These are phyloP conservation scores for Diploptera punctata DNA, from an alignment of 2,888 invertebrate species.

Conservation along the genomic window DNA sequence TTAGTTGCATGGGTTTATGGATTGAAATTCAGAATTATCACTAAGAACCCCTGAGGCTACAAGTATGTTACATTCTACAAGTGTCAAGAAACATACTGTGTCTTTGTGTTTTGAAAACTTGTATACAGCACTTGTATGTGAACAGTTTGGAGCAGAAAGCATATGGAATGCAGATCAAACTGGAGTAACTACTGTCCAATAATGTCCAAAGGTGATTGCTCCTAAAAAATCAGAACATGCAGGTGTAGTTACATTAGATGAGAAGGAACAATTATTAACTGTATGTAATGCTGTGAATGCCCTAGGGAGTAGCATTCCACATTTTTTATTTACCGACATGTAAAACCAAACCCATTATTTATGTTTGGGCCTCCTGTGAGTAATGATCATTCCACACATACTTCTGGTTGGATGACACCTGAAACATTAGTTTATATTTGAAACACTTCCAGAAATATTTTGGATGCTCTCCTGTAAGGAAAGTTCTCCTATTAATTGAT, in stretches of 20 bases:
- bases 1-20: conserved; percentile 44
- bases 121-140: conserved; percentile 34
- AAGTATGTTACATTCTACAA: conserved; percentile 40
- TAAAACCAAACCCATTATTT: background rate
- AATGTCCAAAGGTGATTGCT: conserved; percentile 43
- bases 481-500: conserved; percentile 44
- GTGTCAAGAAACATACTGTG: conserved; percentile 43
- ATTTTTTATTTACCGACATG: conserved; percentile 43
- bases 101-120: conserved; percentile 43
- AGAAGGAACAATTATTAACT: conserved; percentile 46
- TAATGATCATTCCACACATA: background rate
- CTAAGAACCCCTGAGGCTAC: conserved; percentile 44
- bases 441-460: conserved; percentile 40
- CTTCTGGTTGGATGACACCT: conserved; percentile 41
- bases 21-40: conserved; percentile 42
- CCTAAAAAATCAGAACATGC: conserved; percentile 44
- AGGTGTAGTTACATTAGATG: conserved; percentile 46
- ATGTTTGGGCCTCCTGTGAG: background rate
- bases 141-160: conserved; percentile 38
- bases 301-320: conserved; percentile 42
- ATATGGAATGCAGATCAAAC: conserved; percentile 45
- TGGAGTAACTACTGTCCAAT: conserved; percentile 41
- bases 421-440: conserved; percentile 44
- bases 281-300: conserved; percentile 42
- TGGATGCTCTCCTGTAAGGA: conserved; percentile 39